These are phyloP conservation scores for Sylvilagus floridanus DNA, from an alignment of 2,797 vertebrate species.

Conservation along the genomic window DNA sequence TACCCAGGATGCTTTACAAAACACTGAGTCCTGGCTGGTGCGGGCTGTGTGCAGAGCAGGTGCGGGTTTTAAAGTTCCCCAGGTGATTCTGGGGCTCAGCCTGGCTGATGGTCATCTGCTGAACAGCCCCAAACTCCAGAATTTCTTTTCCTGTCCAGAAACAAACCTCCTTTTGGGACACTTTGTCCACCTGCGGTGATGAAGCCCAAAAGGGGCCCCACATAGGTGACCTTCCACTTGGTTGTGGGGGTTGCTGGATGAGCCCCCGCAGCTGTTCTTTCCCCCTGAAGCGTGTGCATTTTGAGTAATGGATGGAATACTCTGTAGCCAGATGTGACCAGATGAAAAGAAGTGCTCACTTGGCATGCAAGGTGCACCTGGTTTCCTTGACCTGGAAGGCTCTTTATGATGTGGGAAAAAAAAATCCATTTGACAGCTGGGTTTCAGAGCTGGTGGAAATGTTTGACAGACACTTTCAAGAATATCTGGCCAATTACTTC, in stretches of 20 bases:
- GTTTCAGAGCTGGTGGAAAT: neutral
- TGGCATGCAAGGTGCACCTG: neutral
- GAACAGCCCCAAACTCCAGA: neutral
- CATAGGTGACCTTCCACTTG: neutral
- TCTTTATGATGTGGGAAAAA: neutral
- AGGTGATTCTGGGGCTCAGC: neutral
- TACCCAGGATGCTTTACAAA: neutral
- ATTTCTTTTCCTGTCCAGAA: neutral
- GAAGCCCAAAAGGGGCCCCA: neutral
- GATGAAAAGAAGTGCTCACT: neutral
- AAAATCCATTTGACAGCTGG: neutral
- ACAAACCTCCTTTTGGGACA: neutral
- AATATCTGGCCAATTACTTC: neutral
- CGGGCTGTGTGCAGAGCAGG: neutral
- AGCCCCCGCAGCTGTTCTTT: neutral
- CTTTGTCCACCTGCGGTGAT: neutral
- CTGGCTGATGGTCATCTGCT: neutral
- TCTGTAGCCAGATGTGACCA: neutral
- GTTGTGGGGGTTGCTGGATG: neutral
- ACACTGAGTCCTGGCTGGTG: neutral
- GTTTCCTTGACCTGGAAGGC: neutral
- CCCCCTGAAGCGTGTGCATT: neutral
- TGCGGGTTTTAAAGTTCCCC: neutral
- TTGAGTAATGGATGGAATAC: neutral
- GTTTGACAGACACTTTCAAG: neutral